Conservation (phyloP, 2,797 vertebrate genomes). For the Poecilia gillii region DNA sequence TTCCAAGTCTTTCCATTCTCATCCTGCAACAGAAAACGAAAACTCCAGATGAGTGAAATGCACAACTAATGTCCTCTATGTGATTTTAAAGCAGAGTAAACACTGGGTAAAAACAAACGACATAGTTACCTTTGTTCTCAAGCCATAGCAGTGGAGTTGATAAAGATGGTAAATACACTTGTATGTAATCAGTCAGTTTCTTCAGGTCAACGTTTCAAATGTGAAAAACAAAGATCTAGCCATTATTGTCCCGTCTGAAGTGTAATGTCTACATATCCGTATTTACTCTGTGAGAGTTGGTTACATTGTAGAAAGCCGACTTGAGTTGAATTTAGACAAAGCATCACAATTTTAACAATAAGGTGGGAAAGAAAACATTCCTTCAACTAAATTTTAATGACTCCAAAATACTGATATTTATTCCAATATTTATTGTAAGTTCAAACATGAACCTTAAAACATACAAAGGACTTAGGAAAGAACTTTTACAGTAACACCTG, state of each 20-base stretch:
- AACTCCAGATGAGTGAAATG: background rate
- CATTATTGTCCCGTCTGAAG: background rate
- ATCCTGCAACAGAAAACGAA: background rate
- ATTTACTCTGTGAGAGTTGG: background rate
- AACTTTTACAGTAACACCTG: slow-evolving; percentile 43
- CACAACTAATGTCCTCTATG: background rate
- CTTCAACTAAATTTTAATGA: background rate
- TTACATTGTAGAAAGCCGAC: background rate
- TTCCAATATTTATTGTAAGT: slow-evolving; percentile 47
- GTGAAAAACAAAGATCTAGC: background rate
- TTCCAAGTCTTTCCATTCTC: background rate
- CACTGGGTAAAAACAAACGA: background rate
- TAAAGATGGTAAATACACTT: background rate
- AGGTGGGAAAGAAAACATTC: background rate
- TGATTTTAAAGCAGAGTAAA: background rate
- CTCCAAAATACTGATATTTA: background rate
- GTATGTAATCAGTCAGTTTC: background rate
- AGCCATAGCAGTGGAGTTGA: background rate
- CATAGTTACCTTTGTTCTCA: background rate
- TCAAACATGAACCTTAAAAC: slow-evolving; percentile 59
- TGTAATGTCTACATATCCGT: background rate
- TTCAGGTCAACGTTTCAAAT: background rate
- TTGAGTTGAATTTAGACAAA: background rate
- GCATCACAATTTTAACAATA: background rate
- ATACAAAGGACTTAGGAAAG: slow-evolving; percentile 65